Evolutionary conservation across 2,113 vertebrate species (phyloP).

Genomic region (Actenoides hombroni): DNA sequence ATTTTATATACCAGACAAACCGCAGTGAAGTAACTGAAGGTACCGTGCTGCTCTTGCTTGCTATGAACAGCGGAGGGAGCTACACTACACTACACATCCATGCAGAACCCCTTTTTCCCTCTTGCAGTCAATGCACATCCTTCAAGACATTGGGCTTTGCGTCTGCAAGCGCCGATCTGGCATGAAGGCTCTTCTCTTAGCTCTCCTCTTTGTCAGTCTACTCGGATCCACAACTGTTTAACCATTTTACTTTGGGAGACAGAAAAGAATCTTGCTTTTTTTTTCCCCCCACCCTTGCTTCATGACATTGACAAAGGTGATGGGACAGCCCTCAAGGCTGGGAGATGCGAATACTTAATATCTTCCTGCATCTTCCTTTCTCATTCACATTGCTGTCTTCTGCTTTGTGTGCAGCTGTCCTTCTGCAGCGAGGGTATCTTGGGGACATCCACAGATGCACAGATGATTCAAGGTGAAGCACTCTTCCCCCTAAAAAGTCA

Average conservation of each 20-base stretch:
- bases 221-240: neutral
- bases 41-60: neutral
- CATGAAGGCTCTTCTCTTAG: neutral
- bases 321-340: neutral
- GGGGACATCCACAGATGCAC: neutral
- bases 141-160: neutral
- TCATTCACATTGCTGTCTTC: neutral
- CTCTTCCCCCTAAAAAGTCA: neutral
- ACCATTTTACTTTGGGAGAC: neutral
- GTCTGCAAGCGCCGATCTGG: neutral
- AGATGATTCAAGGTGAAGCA: neutral
- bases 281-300: neutral
- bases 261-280: neutral
- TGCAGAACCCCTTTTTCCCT: neutral
- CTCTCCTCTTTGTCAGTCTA: neutral
- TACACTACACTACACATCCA: neutral
- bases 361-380: neutral
- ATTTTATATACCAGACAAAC: neutral
- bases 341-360: neutral
- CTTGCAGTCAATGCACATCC: neutral
- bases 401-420: neutral
- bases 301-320: neutral
- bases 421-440: neutral
- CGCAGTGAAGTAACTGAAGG: neutral
- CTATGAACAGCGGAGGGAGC: constrained; percentile 47